Base-by-base conservation (phyloP, 2,888 invertebrate genomes). In the Athalia circularis region DNA sequence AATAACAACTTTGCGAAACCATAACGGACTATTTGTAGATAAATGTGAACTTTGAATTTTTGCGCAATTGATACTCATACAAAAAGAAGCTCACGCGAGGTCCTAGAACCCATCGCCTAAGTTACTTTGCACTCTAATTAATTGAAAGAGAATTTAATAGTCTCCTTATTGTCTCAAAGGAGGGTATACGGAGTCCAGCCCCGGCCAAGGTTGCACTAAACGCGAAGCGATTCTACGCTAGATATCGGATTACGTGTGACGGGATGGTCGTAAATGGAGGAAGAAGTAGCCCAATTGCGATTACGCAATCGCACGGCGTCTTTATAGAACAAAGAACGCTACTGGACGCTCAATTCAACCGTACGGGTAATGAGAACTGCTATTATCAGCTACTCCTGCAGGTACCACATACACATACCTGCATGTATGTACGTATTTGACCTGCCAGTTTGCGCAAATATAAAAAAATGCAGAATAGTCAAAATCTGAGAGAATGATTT, bases 21-120 rank as follows among this genome's bases (percentile, higher is more conserved):
- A 59, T 13, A n/a, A 57, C 47, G 57, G 8, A n/a, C 29, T 47
- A 57, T 47, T 47, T 13, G 59, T 2, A 29, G 29, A 45, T 54
- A 48, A 13, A 70, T 70, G 43, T 8, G 15, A 2, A 29, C 52
- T 70, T 54, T 48, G 43, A 68, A 15, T 15, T 48, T 6, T 15
- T 9, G n/a, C 47, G 47, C 8, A 7, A 67, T 50, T n/a, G 15
- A 57, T 11, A 70, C 9, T 59, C n/a, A 72, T 59, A 59, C 72
- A 59, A 47, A 72, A 47, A 72, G 72, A 59, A 72, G 47, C 59
- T 72, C 72, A 59, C 57, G 72, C 72, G 57, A 72, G 47, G 59
- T 72, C 57, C 47, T 54, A 6, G 59, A 48, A 3, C 59, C 59
- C 43, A 59, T 47, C 13, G 57, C 47, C 13, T 57, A 59, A 45